phyloP scores from a whole-genome alignment of 2,113 vertebrate genomes.

The Rhynchopsitta pachyrhyncha region DNA sequence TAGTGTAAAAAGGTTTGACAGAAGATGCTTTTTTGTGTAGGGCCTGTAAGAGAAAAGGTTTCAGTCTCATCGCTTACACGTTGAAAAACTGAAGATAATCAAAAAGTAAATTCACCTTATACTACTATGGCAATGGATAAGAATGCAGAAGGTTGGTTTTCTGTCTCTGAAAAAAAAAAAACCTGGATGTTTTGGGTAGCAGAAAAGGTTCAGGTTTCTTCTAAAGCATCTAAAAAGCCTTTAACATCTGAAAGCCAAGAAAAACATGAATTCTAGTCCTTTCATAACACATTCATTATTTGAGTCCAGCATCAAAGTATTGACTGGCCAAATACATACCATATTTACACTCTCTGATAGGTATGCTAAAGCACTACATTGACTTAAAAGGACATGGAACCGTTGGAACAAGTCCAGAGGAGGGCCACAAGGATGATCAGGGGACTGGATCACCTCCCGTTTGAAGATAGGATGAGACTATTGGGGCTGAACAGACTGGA shows the following conservation, averaged over 20 bases:
- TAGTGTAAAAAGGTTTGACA: not conserved
- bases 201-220: not conserved
- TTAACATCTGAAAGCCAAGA: not conserved
- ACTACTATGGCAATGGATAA: not conserved
- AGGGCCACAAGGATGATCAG: no score
- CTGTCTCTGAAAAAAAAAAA: constrained; percentile 17
- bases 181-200: not conserved
- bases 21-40: not conserved
- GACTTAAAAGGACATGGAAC: not conserved
- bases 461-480: no score
- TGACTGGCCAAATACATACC: not conserved
- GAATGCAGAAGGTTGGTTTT: not conserved
- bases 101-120: not conserved
- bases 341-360: not conserved
- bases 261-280: not conserved
- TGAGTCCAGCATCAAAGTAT: not conserved
- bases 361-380: not conserved
- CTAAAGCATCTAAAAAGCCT: not conserved
- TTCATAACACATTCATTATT: not conserved
- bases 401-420: no score
- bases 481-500: no score
- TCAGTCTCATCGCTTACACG: not conserved
- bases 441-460: no score
- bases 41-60: not conserved
- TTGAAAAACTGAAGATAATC: not conserved